Percentiles rank a stretch among this genome's conserved stretches.
Conservation (phyloP, 2,797 vertebrate genomes). For the Nyctalus aviator region DNA sequence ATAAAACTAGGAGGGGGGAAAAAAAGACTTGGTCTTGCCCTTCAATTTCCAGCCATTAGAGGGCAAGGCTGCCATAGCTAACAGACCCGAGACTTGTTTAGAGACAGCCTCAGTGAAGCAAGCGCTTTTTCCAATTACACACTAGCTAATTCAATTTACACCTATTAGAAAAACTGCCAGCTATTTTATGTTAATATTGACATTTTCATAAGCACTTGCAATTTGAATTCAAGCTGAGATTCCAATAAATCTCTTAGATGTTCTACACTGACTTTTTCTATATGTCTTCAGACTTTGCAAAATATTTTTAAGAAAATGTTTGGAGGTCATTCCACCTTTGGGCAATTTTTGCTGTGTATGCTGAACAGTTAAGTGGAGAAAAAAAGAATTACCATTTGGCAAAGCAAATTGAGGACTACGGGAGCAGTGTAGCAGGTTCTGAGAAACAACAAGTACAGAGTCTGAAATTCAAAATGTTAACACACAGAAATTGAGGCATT, state of each 20-base stretch:
- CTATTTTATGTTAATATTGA: slow-evolving; percentile 81
- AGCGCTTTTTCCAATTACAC: slow-evolving; percentile 74
- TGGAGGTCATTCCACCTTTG: slow-evolving; percentile 71
- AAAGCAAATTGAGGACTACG: slow-evolving; percentile 51
- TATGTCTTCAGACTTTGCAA: slow-evolving; percentile 66
- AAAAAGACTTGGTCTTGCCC: neutral
- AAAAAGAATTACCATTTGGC: slow-evolving; percentile 40
- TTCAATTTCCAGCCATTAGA: slow-evolving; percentile 70
- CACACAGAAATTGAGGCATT: neutral
- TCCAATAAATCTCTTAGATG: slow-evolving; percentile 73
- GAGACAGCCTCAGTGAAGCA: slow-evolving; percentile 32
- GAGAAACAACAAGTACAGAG: slow-evolving; percentile 19
- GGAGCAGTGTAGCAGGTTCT: neutral
- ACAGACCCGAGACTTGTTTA: slow-evolving; percentile 40
- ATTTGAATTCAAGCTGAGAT: slow-evolving; percentile 77
- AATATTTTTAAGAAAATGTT: slow-evolving; percentile 76
- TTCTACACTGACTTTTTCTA: slow-evolving; percentile 64
- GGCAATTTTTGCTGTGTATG: slow-evolving; percentile 44
- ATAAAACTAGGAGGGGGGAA: neutral
- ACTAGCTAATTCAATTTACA: slow-evolving; percentile 80
- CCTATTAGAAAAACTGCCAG: slow-evolving; percentile 78
- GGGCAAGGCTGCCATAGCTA: slow-evolving; percentile 61
- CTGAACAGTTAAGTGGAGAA: slow-evolving; percentile 42
- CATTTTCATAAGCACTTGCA: slow-evolving; percentile 77
- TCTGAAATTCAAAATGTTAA: slow-evolving; percentile 39